These are phyloP conservation scores for Muschampia plurimacula DNA, from an alignment of 2,888 invertebrate species.

Conservation along the genomic window DNA sequence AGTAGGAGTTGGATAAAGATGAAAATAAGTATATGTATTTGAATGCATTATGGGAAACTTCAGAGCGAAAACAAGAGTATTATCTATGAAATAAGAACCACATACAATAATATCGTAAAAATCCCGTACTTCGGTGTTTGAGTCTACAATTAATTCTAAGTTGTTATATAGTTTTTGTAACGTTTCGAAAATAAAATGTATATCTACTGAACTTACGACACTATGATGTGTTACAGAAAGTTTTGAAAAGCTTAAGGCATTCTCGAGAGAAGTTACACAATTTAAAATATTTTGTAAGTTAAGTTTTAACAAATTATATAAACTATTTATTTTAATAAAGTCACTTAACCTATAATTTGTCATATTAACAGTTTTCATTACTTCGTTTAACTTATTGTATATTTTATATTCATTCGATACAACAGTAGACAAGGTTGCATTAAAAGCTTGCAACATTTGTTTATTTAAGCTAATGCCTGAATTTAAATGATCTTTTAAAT, in stretches of 20 bases:
- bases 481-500: not conserved
- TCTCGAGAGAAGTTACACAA: not conserved
- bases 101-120: slow-evolving; percentile 5
- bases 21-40: slow-evolving; percentile 7
- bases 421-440: not conserved
- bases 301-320: not conserved
- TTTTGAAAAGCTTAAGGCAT: not conserved
- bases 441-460: not conserved
- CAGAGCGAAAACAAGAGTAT: not conserved
- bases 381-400: not conserved
- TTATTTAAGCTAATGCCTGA: not conserved
- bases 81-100: slow-evolving; percentile 3
- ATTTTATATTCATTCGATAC: not conserved
- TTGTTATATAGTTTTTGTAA: not conserved
- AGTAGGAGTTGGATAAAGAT: not conserved
- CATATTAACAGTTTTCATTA: not conserved
- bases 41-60: slow-evolving; percentile 15
- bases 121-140: not conserved
- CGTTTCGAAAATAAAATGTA: not conserved
- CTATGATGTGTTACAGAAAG: not conserved
- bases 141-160: not conserved
- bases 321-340: not conserved
- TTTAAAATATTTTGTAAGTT: not conserved
- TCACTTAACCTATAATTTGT: slow-evolving; percentile 1
- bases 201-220: not conserved